Base-by-base conservation (phyloP, 1,140 invertebrate species). In the Hycleus cichorii region DNA sequence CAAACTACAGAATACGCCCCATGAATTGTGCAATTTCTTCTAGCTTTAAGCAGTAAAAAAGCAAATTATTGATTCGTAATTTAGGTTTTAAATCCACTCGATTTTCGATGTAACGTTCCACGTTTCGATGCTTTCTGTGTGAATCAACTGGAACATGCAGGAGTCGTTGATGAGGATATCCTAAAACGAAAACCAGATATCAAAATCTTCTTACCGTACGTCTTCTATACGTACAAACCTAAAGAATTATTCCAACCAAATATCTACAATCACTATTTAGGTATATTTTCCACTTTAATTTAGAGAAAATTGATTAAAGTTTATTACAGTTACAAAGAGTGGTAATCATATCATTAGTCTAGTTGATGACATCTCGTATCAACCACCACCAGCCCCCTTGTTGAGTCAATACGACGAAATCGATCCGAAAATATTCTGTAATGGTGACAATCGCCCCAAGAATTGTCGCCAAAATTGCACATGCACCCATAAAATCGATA, bases 401-500 rank as follows among this genome's bases (percentile, higher is more conserved):
- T 76, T 91, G 6, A 86, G 87, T 49, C 90, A 93, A 69, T 85
- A 84, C 55, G 82, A 89, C 46, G 86, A 90, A 60, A 84, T 91
- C 57, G 83, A 87, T 62, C 83, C 86, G 27, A 81, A 83, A 64
- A 79, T 83, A 58, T 87, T 89, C 76, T 91, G 88, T 69, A 90
- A 90, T 64, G 84, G 84, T 49, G 85, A 88, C 76, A 85, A 88
- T 77, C 75, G 86, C 75, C 83, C 83, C 46, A 76, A 81, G 62
- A 74, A 85, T 73, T 83, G 87, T 79, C 79, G 82, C 73, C 76
- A 80, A 62, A 87, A 88, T 72, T 92, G 90, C 74, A 87, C 87
- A 81, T 89, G 90, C 69, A 86, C 86, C 0, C 88, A 92, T 72
- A 86, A 88, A 70, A 81, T 90, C 2, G 84, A 89, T 71, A 85